Percentiles rank a stretch among this genome's conserved stretches.
These are phyloP conservation scores for Drosophila ironensis DNA, from an alignment of 1,140 invertebrate genomes.

Conservation along the genomic window DNA sequence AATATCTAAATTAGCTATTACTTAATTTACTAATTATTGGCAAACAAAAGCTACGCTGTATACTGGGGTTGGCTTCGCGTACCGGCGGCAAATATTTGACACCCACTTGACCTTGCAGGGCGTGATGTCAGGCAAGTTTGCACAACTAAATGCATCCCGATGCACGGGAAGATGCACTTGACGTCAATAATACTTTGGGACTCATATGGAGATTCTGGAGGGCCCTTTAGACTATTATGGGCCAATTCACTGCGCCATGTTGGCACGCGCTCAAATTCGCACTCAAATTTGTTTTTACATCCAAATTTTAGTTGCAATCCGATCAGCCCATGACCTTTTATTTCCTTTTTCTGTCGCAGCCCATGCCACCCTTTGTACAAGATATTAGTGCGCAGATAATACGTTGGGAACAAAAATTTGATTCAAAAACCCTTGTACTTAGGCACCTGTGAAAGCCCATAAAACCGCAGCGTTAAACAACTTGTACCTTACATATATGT, in stretches of 20 bases:
- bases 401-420: background rate
- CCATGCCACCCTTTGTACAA: too few relatives aligned
- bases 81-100: slow-evolving; percentile 56
- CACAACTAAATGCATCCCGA: slow-evolving; percentile 45
- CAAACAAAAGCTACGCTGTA: slow-evolving; percentile 47
- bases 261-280: background rate
- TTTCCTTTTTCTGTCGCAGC: too few relatives aligned
- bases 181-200: background rate
- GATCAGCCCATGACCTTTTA: too few relatives aligned
- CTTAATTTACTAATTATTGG: slow-evolving; percentile 65
- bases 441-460: background rate
- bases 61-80: slow-evolving; percentile 18
- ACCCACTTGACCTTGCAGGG: slow-evolving; percentile 56
- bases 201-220: background rate
- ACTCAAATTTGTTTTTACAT: background rate
- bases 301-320: background rate
- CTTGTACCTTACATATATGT: background rate
- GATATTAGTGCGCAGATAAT: too few relatives aligned
- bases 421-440: background rate
- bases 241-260: slow-evolving; percentile 7
- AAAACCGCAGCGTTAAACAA: background rate
- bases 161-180: slow-evolving; percentile 7
- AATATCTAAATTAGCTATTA: slow-evolving; percentile 66
- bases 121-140: slow-evolving; percentile 40
- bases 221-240: slow-evolving; percentile 26